Evolutionary conservation across 1,140 invertebrate genomes (phyloP).

Genomic region (Drosophila miranda): DNA sequence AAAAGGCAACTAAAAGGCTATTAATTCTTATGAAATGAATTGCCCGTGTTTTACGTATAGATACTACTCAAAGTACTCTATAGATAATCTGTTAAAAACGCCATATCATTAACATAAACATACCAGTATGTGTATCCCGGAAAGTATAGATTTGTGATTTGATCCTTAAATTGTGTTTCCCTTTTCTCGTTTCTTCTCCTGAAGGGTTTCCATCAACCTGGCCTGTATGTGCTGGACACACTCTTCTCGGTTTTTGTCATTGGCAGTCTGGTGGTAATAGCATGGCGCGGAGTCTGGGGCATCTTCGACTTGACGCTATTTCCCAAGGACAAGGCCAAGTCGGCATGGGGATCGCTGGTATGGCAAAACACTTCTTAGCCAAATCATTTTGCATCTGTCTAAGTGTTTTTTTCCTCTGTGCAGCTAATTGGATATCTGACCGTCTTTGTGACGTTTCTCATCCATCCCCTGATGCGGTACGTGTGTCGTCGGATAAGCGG

Average conservation of each 20-base stretch:
- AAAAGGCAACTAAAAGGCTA: no score
- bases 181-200: background rate
- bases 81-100: no score
- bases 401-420: background rate
- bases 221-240: conserved; percentile 91
- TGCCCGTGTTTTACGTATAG: no score
- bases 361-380: conserved; percentile 60
- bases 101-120: no score
- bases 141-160: no score
- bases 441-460: conserved; percentile 87
- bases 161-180: background rate
- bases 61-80: no score
- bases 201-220: conserved; percentile 87
- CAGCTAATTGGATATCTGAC: conserved; percentile 90
- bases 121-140: no score
- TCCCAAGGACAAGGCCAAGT: conserved; percentile 85
- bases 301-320: conserved; percentile 90
- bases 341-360: conserved; percentile 90
- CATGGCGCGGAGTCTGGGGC: conserved; percentile 93
- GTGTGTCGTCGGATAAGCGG: conserved; percentile 86
- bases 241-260: conserved; percentile 92
- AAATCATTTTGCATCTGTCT: background rate
- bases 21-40: no score
- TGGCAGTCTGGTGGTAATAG: conserved; percentile 92
- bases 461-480: conserved; percentile 88